Evolutionary conservation across 1,140 invertebrate genomes (phyloP).

Genomic region (Drosophila kohkoa): DNA sequence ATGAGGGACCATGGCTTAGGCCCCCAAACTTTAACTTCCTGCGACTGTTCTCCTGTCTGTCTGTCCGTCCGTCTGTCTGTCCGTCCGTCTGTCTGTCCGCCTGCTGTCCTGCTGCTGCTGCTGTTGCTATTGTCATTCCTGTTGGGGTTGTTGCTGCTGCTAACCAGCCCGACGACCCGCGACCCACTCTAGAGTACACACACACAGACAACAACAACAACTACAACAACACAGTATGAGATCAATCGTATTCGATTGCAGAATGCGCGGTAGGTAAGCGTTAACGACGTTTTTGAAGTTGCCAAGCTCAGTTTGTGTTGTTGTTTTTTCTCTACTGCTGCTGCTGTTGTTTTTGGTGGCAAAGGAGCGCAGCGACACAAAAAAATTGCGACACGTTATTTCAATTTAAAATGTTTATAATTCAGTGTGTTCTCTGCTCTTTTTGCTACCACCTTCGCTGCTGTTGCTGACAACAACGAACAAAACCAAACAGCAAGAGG

Average conservation of each 20-base stretch:
- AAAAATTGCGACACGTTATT: slow-evolving; percentile 82
- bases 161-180: slow-evolving; percentile 4
- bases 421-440: slow-evolving; percentile 71
- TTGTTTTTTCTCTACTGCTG: slow-evolving; percentile 21
- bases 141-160: slow-evolving; percentile 27
- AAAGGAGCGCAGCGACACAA: slow-evolving; percentile 63
- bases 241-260: slow-evolving; percentile 82
- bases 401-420: slow-evolving; percentile 84
- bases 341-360: slow-evolving; percentile 46
- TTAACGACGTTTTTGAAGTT: slow-evolving; percentile 83
- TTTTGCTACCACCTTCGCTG: slow-evolving; percentile 45
- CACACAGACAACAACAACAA: neutral
- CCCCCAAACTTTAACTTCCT: slow-evolving; percentile 72
- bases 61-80: neutral
- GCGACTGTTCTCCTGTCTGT: slow-evolving; percentile 42
- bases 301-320: slow-evolving; percentile 39
- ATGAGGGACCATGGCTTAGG: slow-evolving; percentile 41
- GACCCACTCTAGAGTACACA: slow-evolving; percentile 16
- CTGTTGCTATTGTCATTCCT: slow-evolving; percentile 52
- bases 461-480: neutral
- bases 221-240: slow-evolving; percentile 54
- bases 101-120: slow-evolving; percentile 27
- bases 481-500: slow-evolving; percentile 13
- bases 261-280: slow-evolving; percentile 82
- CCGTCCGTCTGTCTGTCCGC: slow-evolving; percentile 3